Conservation (phyloP, 2,888 invertebrate species). For the Thecophora atra region DNA sequence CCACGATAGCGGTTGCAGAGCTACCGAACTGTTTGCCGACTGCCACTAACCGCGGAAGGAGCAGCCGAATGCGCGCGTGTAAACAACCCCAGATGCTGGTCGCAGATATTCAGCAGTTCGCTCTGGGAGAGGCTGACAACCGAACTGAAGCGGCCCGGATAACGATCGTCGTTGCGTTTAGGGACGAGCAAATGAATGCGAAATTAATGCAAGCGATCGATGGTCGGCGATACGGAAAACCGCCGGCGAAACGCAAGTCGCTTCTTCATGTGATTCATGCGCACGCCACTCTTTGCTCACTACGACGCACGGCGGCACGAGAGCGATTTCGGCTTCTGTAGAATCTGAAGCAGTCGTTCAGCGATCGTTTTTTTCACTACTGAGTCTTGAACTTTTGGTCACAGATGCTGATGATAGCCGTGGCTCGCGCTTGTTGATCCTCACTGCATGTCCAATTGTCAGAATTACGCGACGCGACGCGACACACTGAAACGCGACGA, state of each 20-base stretch:
- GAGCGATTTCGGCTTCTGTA: background rate
- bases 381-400: background rate
- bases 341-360: too few relatives aligned
- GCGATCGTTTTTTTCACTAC: background rate
- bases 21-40: conserved; percentile 14
- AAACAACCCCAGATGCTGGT: conserved; percentile 44
- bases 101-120: conserved; percentile 36
- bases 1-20: conserved; percentile 21
- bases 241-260: conserved; percentile 11
- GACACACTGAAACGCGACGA: background rate
- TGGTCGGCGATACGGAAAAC: conserved; percentile 22
- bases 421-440: background rate
- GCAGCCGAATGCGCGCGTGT: conserved; percentile 35
- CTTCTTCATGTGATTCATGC: background rate
- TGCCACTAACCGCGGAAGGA: conserved; percentile 1
- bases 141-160: conserved; percentile 33
- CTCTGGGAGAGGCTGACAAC: conserved; percentile 26
- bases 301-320: background rate
- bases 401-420: background rate
- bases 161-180: conserved; percentile 36
- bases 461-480: conserved; percentile 1
- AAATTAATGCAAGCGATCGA: background rate
- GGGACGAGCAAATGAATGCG: background rate
- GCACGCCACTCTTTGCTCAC: background rate
- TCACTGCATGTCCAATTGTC: background rate